phyloP scores from a whole-genome alignment of 2,113 vertebrate genomes.

The Zosterops japonicus region DNA sequence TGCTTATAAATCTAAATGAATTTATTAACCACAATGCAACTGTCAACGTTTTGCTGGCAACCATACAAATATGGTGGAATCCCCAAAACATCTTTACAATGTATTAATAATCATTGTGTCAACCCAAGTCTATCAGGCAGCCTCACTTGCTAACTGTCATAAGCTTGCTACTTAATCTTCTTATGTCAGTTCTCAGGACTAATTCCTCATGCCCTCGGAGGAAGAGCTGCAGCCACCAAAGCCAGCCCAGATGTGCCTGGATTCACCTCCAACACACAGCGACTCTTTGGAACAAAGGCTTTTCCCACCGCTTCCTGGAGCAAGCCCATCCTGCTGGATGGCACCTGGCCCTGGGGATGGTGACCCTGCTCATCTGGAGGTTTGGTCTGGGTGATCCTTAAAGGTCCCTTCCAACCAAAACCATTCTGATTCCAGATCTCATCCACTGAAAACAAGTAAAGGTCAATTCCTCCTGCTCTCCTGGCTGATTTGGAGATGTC shows the following conservation, averaged over 20 bases:
- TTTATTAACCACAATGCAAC: slow-evolving; percentile 86
- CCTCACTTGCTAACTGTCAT: slow-evolving; percentile 46
- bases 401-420: not conserved
- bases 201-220: not conserved
- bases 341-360: not conserved
- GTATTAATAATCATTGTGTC: slow-evolving; percentile 70
- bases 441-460: not conserved
- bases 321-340: fast-evolving
- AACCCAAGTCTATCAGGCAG: slow-evolving; percentile 45
- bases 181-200: not conserved
- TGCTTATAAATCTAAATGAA: slow-evolving; percentile 92
- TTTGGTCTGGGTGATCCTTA: no score
- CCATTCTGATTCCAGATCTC: not conserved
- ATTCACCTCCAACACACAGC: fast-evolving
- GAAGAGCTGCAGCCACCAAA: not conserved
- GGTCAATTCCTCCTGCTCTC: not conserved
- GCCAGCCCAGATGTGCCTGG: not conserved
- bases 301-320: fast-evolving
- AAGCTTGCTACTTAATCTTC: slow-evolving; percentile 33
- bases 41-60: slow-evolving; percentile 81
- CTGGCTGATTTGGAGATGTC: not conserved
- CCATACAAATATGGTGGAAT: slow-evolving; percentile 77
- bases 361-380: not conserved
- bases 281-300: not conserved
- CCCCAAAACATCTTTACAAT: slow-evolving; percentile 74